Conservation (phyloP, 2,888 invertebrate species). For the Zygothrica quintamaculata region DNA sequence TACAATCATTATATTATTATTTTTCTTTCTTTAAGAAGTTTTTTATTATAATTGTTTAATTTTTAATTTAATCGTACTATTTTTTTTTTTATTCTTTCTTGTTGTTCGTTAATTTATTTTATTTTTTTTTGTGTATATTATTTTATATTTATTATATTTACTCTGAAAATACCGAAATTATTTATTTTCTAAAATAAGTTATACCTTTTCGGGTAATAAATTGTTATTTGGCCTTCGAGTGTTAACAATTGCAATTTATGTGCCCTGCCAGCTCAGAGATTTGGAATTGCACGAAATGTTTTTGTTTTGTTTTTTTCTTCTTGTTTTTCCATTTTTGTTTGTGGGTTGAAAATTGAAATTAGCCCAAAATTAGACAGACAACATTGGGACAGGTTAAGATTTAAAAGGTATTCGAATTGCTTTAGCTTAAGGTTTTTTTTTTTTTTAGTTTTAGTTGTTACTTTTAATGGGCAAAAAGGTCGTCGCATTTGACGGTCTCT, state of each 20-base stretch:
- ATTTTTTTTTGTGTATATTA: no score
- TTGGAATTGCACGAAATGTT: slow-evolving; percentile 41
- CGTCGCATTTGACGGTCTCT: slow-evolving; percentile 38
- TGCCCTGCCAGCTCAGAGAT: slow-evolving; percentile 51
- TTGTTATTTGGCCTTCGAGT: slow-evolving; percentile 16
- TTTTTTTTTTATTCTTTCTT: no score
- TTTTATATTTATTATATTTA: no score
- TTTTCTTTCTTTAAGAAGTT: no score
- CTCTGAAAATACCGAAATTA: no score
- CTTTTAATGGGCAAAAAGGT: slow-evolving; percentile 43
- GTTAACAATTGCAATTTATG: slow-evolving; percentile 46
- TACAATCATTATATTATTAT: no score
- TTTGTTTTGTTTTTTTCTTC: slow-evolving; percentile 18
- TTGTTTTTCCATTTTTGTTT: slow-evolving; percentile 19
- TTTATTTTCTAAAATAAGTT: neutral
- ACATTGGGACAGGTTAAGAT: slow-evolving; percentile 61
- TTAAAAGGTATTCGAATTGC: slow-evolving; percentile 16
- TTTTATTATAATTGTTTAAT: no score
- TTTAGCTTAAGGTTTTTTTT: no score
- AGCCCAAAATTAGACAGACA: slow-evolving; percentile 67
- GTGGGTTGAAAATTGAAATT: slow-evolving; percentile 70
- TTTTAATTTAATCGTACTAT: no score
- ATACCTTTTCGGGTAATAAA: slow-evolving; percentile 4
- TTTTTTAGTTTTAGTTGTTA: slow-evolving; percentile 10
- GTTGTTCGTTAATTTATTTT: no score